Percentiles rank a stretch among this genome's conserved stretches.
phyloP scores from a whole-genome alignment of 2,113 vertebrate genomes.

The Trogon melanurus region DNA sequence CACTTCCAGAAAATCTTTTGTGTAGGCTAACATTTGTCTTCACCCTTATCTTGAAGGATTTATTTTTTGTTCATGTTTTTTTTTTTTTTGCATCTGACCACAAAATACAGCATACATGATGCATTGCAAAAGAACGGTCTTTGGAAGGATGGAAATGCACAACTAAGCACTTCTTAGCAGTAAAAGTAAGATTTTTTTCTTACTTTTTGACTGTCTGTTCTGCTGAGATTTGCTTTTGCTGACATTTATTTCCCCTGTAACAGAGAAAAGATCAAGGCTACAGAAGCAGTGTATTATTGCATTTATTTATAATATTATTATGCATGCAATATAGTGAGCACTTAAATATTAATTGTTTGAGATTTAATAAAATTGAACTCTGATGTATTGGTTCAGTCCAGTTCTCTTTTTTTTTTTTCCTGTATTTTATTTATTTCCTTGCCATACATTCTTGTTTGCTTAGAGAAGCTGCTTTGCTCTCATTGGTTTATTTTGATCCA shows the following conservation, averaged over 20 bases:
- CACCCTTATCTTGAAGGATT: background rate
- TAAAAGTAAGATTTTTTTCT: background rate
- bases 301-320: background rate
- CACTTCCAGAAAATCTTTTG: background rate
- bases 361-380: background rate
- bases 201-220: background rate
- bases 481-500: background rate
- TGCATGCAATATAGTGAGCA: background rate
- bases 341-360: background rate
- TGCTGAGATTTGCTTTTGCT: background rate
- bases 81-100: background rate
- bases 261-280: background rate
- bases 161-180: background rate
- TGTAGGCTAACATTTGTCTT: constrained; percentile 26
- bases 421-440: background rate
- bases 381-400: background rate
- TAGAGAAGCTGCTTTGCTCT: background rate
- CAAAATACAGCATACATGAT: background rate
- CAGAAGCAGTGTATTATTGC: background rate
- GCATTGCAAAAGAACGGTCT: background rate
- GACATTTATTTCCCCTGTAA: background rate
- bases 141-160: background rate
- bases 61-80: background rate
- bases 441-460: background rate
- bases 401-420: background rate